Percentiles rank a stretch among this genome's conserved stretches.
These are phyloP conservation scores for Lacanobia oleracea DNA, from an alignment of 2,888 invertebrate genomes.

Conservation along the genomic window DNA sequence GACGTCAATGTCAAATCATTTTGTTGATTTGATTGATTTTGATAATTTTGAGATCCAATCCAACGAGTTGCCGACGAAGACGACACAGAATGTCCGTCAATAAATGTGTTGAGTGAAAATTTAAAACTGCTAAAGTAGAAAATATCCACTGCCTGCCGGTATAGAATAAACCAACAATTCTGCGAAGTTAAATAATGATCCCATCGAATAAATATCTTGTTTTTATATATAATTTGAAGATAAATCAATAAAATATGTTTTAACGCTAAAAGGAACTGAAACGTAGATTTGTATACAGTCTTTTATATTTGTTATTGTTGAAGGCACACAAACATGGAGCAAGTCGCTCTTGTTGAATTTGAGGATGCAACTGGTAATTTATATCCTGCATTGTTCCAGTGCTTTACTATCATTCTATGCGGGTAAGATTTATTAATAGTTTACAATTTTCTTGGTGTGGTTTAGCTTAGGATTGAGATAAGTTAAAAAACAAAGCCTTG, in stretches of 20 bases:
- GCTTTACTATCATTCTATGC: constrained; percentile 97
- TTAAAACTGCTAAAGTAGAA: neutral
- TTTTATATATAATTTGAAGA: neutral
- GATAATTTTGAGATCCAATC: neutral
- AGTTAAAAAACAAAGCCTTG: neutral
- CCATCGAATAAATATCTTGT: neutral
- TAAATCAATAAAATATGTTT: constrained; percentile 14
- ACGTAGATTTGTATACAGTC: constrained; percentile 19
- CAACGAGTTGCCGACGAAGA: neutral
- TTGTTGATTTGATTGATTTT: constrained; percentile 10
- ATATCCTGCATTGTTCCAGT: constrained; percentile 97
- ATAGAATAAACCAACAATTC: neutral
- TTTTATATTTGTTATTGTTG: neutral
- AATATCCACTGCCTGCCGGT: neutral
- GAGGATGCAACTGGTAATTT: constrained; percentile 92
- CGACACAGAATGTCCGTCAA: neutral
- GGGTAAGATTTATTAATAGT: constrained; percentile 91
- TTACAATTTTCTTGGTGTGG: neutral
- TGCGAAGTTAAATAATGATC: neutral
- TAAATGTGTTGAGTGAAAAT: neutral
- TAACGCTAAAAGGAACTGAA: neutral
- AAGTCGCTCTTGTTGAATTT: constrained; percentile 63
- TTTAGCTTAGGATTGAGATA: neutral
- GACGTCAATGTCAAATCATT: neutral
- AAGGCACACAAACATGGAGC: constrained; percentile 70